Percentiles rank a stretch among this genome's conserved stretches.
Conservation (phyloP, 1,140 invertebrate genomes). For the Aphis craccivora region DNA sequence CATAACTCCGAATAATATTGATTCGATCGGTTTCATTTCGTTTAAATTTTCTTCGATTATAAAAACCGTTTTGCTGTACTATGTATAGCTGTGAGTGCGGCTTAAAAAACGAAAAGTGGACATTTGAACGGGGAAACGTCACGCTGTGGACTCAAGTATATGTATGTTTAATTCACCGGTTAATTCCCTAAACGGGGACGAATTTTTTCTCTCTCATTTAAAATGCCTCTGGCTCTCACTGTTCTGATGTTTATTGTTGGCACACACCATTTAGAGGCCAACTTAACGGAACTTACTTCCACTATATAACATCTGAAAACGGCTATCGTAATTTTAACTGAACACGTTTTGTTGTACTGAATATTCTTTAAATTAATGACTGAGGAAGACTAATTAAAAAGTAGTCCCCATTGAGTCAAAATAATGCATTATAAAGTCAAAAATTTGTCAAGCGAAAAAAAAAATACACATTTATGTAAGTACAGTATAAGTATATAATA, state of each 20-base stretch:
- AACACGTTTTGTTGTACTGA: not conserved
- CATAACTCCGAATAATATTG: not conserved
- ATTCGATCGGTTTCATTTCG: not conserved
- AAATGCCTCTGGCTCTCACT: not conserved
- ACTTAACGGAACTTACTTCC: not conserved
- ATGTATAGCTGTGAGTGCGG: not conserved
- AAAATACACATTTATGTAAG: not conserved
- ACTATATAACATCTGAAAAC: not conserved
- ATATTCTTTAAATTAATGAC: conserved; percentile 2
- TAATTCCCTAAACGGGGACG: not conserved
- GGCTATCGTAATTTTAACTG: not conserved
- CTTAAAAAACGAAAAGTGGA: not conserved
- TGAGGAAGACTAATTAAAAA: conserved; percentile 24
- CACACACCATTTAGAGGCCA: not conserved
- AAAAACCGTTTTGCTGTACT: not conserved
- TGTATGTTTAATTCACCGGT: not conserved
- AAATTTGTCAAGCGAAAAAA: not conserved
- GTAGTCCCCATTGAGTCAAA: not conserved
- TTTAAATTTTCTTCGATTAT: not conserved
- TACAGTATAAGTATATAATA: too few species aligned
- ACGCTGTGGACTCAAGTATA: not conserved
- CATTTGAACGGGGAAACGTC: not conserved
- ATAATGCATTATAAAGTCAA: not conserved
- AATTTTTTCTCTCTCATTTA: not conserved
- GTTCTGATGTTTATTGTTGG: not conserved